Conservation (phyloP, 2,797 vertebrate genomes). For the Graptemys geographica region DNA sequence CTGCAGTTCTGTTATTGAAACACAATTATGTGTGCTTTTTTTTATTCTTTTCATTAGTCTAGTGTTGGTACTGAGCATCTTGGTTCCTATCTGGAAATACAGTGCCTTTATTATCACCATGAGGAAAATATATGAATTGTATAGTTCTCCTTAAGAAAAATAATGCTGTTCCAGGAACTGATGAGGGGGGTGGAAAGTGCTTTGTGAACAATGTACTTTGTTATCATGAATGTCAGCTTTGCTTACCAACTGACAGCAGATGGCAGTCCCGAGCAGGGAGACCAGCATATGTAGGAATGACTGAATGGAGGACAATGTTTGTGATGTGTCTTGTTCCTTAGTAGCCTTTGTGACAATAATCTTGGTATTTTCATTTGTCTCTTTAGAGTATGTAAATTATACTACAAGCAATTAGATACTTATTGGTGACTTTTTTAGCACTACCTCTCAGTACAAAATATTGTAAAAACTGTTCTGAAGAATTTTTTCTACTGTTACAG, state of each 20-base stretch:
- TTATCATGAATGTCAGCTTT: background rate
- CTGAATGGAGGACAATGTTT: background rate
- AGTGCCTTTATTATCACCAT: background rate
- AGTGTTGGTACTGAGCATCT: fast-evolving
- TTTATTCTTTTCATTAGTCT: background rate
- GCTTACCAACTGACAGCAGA: background rate
- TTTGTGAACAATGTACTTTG: background rate
- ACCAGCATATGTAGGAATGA: background rate
- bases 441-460: background rate
- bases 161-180: background rate
- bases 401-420: slow-evolving; percentile 40
- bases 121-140: background rate
- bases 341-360: background rate
- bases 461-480: background rate
- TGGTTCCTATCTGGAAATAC: background rate
- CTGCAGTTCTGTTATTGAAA: background rate
- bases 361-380: slow-evolving; percentile 4
- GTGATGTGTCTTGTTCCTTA: background rate
- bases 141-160: background rate
- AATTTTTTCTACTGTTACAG: background rate
- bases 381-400: background rate
- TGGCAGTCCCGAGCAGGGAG: slow-evolving; percentile 35
- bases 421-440: background rate
- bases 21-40: background rate
- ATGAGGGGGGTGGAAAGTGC: background rate